Evolutionary conservation across 2,888 invertebrate species (phyloP).

Genomic region (Incurvaria masculella): DNA sequence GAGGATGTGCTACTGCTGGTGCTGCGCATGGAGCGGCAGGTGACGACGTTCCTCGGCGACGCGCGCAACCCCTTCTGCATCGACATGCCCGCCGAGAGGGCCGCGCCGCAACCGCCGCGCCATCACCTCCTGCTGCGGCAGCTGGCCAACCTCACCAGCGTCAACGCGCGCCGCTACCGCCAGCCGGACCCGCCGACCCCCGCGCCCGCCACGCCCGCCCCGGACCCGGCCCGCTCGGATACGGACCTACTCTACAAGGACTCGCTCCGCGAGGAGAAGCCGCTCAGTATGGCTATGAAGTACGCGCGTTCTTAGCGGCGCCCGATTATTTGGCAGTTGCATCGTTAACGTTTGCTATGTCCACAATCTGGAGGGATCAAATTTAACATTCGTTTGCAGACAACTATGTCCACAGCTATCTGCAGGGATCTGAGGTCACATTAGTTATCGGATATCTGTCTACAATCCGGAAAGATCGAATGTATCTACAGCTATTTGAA

Average conservation of each 20-base stretch:
- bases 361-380: no score
- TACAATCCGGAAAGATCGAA: no score
- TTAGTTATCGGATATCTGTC: no score
- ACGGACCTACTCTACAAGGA: constrained; percentile 35
- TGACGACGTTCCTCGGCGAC: constrained; percentile 59
- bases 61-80: constrained; percentile 41
- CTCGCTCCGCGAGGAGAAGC: constrained; percentile 41
- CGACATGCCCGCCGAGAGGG: constrained; percentile 32
- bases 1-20: constrained; percentile 67
- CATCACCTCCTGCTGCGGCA: constrained; percentile 31
- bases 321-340: not conserved
- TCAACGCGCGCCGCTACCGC: constrained; percentile 26
- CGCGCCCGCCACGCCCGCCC: not conserved
- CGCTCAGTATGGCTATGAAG: constrained; percentile 36
- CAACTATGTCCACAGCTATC: no score
- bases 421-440: no score
- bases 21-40: constrained; percentile 57
- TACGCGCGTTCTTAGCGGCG: constrained; percentile 36
- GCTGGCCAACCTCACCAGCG: constrained; percentile 32
- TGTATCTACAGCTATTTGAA: no score
- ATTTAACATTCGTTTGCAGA: no score
- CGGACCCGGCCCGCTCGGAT: constrained; percentile 13
- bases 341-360: no score
- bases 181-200: not conserved
- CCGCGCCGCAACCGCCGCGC: constrained; percentile 15